Conservation (phyloP, 1,140 invertebrate species). For the Araneus ventricosus region DNA sequence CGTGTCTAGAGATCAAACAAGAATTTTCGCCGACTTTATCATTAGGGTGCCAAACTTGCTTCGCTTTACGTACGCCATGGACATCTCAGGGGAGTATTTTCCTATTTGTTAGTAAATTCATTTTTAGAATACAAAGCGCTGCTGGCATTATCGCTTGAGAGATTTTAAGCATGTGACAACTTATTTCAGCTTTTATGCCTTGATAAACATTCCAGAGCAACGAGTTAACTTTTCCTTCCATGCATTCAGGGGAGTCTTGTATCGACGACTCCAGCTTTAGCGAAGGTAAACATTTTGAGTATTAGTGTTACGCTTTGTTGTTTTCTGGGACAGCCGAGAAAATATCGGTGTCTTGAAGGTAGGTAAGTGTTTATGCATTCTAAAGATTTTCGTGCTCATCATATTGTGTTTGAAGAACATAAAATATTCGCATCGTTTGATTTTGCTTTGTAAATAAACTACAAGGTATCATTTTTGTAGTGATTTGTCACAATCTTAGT, state of each 20-base stretch:
- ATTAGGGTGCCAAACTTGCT: constrained; percentile 47
- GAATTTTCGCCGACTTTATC: constrained; percentile 45
- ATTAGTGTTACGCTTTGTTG: neutral
- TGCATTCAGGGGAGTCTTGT: neutral
- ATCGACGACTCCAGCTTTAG: neutral
- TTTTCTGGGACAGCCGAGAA: neutral
- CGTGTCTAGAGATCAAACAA: constrained; percentile 25
- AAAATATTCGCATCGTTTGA: too few species aligned
- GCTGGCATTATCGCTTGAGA: constrained; percentile 25
- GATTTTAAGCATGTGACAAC: constrained; percentile 45
- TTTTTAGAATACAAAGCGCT: constrained; percentile 45
- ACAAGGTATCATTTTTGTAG: too few species aligned
- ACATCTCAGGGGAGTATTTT: neutral
- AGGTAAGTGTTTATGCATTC: too few species aligned
- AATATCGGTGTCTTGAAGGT: neutral
- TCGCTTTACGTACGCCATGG: neutral
- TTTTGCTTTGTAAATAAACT: too few species aligned
- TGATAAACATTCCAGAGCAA: constrained; percentile 37
- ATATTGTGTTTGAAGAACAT: too few species aligned
- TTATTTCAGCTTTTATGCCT: constrained; percentile 42
- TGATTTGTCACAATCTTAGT: too few species aligned
- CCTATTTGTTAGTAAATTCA: constrained; percentile 52
- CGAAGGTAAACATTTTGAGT: neutral
- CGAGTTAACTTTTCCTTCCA: constrained; percentile 9
- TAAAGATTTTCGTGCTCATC: too few species aligned